These are phyloP conservation scores for Papilio glaucus DNA, from an alignment of 1,140 invertebrate genomes.

Conservation along the genomic window DNA sequence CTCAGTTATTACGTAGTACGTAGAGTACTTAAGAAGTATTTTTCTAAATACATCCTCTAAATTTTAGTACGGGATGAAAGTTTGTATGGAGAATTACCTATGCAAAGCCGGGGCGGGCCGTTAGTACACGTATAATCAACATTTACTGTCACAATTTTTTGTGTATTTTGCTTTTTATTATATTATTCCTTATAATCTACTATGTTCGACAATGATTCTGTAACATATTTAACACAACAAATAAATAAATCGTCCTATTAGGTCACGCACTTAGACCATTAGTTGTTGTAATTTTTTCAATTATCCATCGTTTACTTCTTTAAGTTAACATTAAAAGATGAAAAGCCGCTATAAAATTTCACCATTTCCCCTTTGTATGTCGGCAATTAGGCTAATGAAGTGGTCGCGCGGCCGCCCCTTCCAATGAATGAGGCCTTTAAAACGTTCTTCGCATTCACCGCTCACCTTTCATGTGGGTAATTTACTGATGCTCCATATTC, in stretches of 20 bases:
- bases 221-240: no score
- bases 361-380: constrained; percentile 74
- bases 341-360: constrained; percentile 78
- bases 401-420: constrained; percentile 55
- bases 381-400: constrained; percentile 81
- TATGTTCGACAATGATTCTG: no score
- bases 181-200: no score
- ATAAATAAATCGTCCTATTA: background rate
- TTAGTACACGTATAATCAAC: no score
- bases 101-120: no score
- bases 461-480: constrained; percentile 79
- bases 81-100: no score
- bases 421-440: constrained; percentile 69
- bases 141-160: no score
- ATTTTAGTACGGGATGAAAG: no score
- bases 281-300: constrained; percentile 13
- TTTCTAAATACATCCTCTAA: no score
- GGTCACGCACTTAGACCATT: background rate
- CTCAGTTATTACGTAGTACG: no score
- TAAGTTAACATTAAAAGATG: constrained; percentile 64
- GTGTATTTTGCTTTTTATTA: no score
- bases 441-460: constrained; percentile 68
- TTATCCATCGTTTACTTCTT: background rate
- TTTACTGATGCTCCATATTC: constrained; percentile 66
- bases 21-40: no score